Conservation (phyloP, 2,797 vertebrate genomes). For the Anolis apletophallus region DNA sequence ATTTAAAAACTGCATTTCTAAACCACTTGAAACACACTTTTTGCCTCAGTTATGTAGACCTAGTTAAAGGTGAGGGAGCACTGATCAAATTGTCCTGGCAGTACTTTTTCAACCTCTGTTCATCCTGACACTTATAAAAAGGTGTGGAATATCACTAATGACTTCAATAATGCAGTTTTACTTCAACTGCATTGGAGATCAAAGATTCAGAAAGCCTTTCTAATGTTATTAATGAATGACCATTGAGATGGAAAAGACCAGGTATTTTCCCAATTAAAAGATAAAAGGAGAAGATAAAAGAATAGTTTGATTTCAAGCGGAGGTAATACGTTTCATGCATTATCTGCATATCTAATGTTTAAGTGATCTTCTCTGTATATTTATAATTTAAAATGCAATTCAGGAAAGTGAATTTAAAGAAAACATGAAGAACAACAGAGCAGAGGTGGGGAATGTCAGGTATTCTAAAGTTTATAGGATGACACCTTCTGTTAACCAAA, state of each 20-base stretch:
- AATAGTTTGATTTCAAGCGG: not conserved
- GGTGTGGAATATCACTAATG: not conserved
- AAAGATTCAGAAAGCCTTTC: not conserved
- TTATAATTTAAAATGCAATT: not conserved
- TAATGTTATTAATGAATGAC: not conserved
- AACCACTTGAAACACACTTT: not conserved
- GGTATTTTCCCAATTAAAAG: constrained; percentile 4
- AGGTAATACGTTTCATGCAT: not conserved
- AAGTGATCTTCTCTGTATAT: not conserved
- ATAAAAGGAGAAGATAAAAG: constrained; percentile 24
- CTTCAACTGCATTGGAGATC: not conserved
- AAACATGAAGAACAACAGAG: not conserved
- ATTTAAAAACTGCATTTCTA: too few relatives aligned
- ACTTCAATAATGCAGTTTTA: not conserved
- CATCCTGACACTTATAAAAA: not conserved
- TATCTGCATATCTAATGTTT: constrained; percentile 2
- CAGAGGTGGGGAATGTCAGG: not conserved
- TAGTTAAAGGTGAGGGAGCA: not conserved
- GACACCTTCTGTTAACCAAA: not conserved
- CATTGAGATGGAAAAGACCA: constrained; percentile 9
- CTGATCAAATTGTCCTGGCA: not conserved
- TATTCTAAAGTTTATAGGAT: not conserved
- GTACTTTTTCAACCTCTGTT: not conserved
- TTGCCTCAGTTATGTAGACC: not conserved
- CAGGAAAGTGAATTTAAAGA: not conserved